Conservation (phyloP, 2,888 invertebrate species). For the Melanotus villosus region DNA sequence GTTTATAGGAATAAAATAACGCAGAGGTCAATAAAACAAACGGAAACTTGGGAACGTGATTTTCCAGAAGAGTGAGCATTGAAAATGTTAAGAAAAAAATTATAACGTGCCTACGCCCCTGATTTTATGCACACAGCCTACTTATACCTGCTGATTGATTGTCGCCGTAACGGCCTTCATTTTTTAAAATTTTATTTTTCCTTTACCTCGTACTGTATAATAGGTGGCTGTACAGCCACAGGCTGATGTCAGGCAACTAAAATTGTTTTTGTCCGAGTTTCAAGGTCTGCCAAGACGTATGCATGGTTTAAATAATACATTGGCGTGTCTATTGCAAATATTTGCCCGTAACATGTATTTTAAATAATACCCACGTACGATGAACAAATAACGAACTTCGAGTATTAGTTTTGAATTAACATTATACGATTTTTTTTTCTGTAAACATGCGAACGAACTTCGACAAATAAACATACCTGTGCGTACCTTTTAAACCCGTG, state of each 20-base stretch:
- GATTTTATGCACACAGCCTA: conserved; percentile 22
- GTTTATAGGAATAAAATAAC: too few species aligned
- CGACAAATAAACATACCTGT: conserved; percentile 2
- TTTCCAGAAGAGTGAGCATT: too few species aligned
- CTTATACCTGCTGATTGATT: conserved; percentile 22
- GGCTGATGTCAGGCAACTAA: conserved; percentile 25
- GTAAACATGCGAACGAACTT: neutral
- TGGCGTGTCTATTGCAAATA: conserved; percentile 36
- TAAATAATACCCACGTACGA: conserved; percentile 29
- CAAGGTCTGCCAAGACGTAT: conserved; percentile 31
- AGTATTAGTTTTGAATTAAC: conserved; percentile 20
- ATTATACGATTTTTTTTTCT: conserved; percentile 5
- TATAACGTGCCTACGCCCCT: neutral
- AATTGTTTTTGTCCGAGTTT: conserved; percentile 36
- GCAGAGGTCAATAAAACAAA: too few species aligned
- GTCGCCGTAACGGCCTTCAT: conserved; percentile 7
- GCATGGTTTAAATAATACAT: conserved; percentile 34
- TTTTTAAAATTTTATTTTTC: neutral
- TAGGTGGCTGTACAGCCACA: conserved; percentile 16
- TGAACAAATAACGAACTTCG: conserved; percentile 13
- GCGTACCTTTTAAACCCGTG: conserved; percentile 7
- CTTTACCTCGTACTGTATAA: conserved; percentile 20
- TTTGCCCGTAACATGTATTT: conserved; percentile 26
- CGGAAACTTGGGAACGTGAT: too few species aligned
- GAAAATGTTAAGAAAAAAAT: too few species aligned